Evolutionary conservation across 2,888 invertebrate genomes (phyloP).

Genomic region (Apotomis betuletana): DNA sequence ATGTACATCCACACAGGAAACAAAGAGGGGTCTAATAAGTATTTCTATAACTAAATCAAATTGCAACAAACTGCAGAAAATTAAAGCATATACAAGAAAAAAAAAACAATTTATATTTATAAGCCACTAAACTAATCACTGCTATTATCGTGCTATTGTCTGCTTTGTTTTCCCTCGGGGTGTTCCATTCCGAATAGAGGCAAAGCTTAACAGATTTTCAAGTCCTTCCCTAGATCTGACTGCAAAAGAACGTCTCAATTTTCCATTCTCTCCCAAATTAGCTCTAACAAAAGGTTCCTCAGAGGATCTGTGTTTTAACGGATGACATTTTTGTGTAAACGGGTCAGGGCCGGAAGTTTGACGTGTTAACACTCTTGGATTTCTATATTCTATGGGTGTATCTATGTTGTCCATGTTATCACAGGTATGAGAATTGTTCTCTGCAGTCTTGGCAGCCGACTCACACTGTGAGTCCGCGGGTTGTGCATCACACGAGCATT

Average conservation of each 20-base stretch:
- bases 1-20: conserved; percentile 8
- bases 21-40: neutral
- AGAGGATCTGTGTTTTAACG: conserved; percentile 58
- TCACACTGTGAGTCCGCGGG: conserved; percentile 46
- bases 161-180: conserved; percentile 65
- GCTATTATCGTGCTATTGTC: conserved; percentile 51
- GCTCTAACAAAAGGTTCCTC: conserved; percentile 69
- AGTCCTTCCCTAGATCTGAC: conserved; percentile 77
- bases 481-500: conserved; percentile 82
- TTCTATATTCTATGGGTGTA: conserved; percentile 62
- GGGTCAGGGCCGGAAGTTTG: conserved; percentile 63
- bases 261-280: conserved; percentile 65
- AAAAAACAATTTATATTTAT: conserved; percentile 11
- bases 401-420: conserved; percentile 38
- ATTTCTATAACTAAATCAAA: conserved; percentile 1
- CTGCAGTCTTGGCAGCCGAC: conserved; percentile 23
- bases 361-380: conserved; percentile 54
- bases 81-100: conserved; percentile 22
- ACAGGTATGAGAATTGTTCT: conserved; percentile 23
- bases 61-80: conserved; percentile 9
- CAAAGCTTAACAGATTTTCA: conserved; percentile 72
- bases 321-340: conserved; percentile 50
- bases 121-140: conserved; percentile 32
- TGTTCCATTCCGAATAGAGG: conserved; percentile 64
- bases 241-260: conserved; percentile 74